Evolutionary conservation across 1,140 invertebrate species (phyloP).

Genomic region (Leptinotarsa undecemlineata): DNA sequence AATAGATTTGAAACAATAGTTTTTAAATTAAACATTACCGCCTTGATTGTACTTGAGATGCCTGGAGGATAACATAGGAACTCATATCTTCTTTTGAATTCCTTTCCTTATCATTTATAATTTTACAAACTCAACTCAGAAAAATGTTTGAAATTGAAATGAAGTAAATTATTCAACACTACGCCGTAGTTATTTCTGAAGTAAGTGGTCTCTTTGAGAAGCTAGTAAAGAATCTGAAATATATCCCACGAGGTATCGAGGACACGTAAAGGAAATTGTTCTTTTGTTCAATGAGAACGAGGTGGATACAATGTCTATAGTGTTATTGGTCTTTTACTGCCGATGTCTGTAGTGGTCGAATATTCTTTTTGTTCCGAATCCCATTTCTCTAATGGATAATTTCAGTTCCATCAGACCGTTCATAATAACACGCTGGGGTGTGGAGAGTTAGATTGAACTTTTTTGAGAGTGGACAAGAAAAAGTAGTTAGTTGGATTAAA

Average conservation of each 20-base stretch:
- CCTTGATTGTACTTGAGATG: too few relatives aligned
- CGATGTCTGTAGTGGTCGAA: background rate
- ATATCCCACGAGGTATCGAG: background rate
- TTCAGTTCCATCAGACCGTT: background rate
- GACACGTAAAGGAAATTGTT: constrained; percentile 11
- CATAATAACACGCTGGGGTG: background rate
- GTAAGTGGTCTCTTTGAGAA: background rate
- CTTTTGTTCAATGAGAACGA: constrained; percentile 2
- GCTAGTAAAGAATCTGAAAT: background rate
- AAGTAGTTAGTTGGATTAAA: background rate
- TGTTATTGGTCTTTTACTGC: constrained; percentile 16
- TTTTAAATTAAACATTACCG: too few relatives aligned
- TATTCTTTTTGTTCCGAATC: constrained; percentile 5
- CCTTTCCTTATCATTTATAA: too few relatives aligned
- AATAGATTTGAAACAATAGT: too few relatives aligned
- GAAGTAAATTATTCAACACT: too few relatives aligned
- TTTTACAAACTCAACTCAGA: too few relatives aligned
- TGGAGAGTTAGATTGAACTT: background rate
- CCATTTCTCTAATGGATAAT: constrained; percentile 17
- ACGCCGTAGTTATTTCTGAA: too few relatives aligned
- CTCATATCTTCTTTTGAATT: too few relatives aligned
- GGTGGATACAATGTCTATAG: constrained; percentile 7
- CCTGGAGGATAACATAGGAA: too few relatives aligned
- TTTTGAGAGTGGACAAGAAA: background rate
- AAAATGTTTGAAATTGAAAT: too few relatives aligned